Evolutionary conservation across 2,888 invertebrate genomes (phyloP).

Genomic region (Oxycera nigricornis): DNA sequence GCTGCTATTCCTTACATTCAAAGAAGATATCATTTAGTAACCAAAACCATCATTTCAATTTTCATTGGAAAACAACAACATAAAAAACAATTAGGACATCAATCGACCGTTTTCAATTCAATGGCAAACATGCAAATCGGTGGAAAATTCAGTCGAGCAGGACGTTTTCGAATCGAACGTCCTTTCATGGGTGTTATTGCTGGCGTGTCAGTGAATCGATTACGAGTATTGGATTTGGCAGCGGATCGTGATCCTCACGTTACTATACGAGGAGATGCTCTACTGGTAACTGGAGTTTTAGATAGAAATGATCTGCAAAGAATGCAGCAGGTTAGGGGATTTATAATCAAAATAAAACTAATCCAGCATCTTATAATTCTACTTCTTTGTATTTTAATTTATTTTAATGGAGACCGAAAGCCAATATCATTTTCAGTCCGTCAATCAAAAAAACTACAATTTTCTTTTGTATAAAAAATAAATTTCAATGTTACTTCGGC

Average conservation of each 20-base stretch:
- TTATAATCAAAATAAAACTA: conserved; percentile 52
- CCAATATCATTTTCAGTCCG: background rate
- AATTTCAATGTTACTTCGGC: conserved; percentile 23
- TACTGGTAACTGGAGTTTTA: conserved; percentile 76
- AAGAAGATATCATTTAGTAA: background rate
- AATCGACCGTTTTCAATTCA: conserved; percentile 87
- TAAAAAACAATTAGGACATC: conserved; percentile 73
- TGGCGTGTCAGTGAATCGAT: conserved; percentile 87
- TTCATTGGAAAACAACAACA: conserved; percentile 4
- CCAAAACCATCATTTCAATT: conserved; percentile 15
- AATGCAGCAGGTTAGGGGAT: conserved; percentile 82
- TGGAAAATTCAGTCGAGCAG: conserved; percentile 68
- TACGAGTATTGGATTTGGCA: conserved; percentile 83
- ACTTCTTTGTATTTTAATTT: conserved; percentile 32
- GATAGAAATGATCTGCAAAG: conserved; percentile 80
- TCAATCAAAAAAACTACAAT: conserved; percentile 4
- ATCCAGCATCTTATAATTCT: conserved; percentile 44
- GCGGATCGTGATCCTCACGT: conserved; percentile 82
- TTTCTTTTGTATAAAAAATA: background rate
- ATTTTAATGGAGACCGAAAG: conserved; percentile 7
- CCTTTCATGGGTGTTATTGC: conserved; percentile 89
- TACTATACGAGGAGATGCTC: conserved; percentile 82
- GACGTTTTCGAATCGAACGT: conserved; percentile 74
- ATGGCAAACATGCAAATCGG: conserved; percentile 90
- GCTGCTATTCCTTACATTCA: background rate